Evolutionary conservation across 2,888 invertebrate species (phyloP).

Genomic region (Calliopum simillimum): DNA sequence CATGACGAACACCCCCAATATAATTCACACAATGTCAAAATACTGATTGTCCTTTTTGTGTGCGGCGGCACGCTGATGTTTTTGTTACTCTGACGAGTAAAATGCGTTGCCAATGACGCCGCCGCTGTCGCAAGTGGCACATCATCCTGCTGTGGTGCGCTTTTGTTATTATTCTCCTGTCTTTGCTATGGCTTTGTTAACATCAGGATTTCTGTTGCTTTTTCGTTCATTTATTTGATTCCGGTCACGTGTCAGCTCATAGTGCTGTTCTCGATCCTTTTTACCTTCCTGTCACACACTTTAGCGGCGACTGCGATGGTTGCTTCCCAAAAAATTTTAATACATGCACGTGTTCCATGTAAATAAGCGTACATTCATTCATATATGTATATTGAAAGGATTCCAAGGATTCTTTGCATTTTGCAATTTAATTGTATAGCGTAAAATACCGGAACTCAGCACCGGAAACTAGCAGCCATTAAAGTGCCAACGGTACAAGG

Average conservation of each 20-base stretch:
- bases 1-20: too few species aligned
- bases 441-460: constrained; percentile 28
- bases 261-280: constrained; percentile 1
- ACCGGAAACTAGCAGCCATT: constrained; percentile 35
- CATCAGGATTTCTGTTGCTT: constrained; percentile 48
- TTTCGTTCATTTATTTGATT: constrained; percentile 48
- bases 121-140: too few species aligned
- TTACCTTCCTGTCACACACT: background rate
- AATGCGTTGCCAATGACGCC: too few species aligned
- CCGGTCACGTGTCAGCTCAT: constrained; percentile 48
- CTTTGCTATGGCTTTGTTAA: constrained; percentile 4
- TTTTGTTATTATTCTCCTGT: background rate
- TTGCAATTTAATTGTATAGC: background rate
- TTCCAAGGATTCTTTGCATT: constrained; percentile 2
- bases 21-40: constrained; percentile 33
- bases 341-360: constrained; percentile 26
- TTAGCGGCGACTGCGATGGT: background rate
- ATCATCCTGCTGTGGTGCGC: too few species aligned
- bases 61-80: background rate
- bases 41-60: constrained; percentile 27
- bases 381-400: constrained; percentile 18
- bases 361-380: too few species aligned
- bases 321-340: constrained; percentile 8
- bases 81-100: too few species aligned
- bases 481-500: constrained; percentile 10